These are phyloP conservation scores for Ameiurus melas DNA, from an alignment of 2,113 vertebrate genomes.

Conservation along the genomic window DNA sequence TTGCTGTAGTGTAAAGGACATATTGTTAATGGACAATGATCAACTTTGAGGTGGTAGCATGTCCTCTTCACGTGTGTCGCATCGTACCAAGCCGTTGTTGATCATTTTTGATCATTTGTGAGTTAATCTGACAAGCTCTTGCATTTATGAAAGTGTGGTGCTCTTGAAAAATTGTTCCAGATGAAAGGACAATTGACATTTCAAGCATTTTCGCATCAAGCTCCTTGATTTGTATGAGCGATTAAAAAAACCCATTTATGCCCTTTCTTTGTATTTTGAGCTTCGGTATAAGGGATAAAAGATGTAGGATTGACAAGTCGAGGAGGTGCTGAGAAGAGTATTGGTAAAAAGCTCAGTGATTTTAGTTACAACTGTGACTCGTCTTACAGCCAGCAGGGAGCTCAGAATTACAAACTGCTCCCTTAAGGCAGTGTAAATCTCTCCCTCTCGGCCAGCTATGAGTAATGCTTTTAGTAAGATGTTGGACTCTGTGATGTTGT, in stretches of 20 bases:
- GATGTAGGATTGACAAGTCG: too few relatives aligned
- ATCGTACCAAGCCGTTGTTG: not conserved
- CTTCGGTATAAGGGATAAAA: not conserved
- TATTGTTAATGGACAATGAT: not conserved
- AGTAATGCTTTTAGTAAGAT: constrained; percentile 8
- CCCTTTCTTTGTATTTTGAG: not conserved
- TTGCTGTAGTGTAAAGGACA: not conserved
- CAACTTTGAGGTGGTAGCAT: not conserved
- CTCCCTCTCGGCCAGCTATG: not conserved
- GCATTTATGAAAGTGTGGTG: not conserved
- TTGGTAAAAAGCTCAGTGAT: not conserved
- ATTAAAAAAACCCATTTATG: not conserved
- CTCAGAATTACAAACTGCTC: constrained; percentile 1
- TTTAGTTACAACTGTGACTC: not conserved
- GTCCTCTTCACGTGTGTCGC: not conserved
- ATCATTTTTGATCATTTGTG: not conserved
- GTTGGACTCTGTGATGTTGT: not conserved
- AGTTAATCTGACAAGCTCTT: not conserved
- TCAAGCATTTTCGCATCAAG: not conserved
- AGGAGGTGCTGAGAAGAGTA: not conserved
- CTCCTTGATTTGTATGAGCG: not conserved
- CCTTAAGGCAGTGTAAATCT: constrained; percentile 28
- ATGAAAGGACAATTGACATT: not conserved
- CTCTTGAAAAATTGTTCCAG: not conserved
- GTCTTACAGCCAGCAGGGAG: not conserved